Percentiles rank a stretch among this genome's conserved stretches.
Conservation (phyloP, 2,797 vertebrate species). For the Lithobates pipiens region DNA sequence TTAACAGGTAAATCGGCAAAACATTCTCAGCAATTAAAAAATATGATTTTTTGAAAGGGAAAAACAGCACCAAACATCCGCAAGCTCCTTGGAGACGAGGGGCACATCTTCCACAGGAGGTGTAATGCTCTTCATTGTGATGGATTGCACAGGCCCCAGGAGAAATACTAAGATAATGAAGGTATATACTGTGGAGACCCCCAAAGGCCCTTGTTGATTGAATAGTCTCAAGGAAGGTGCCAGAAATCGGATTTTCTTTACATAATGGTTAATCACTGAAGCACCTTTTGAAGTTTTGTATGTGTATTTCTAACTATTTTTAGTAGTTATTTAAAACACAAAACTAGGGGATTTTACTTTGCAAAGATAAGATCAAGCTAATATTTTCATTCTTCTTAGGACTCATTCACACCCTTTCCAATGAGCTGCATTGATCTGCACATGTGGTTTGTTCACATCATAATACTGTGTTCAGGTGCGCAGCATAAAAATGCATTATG, state of each 20-base stretch:
- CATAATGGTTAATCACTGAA: slow-evolving; percentile 68
- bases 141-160: slow-evolving; percentile 74
- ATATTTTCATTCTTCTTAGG: not conserved
- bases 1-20: slow-evolving; percentile 93
- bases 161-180: slow-evolving; percentile 80
- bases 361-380: not conserved
- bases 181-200: slow-evolving; percentile 76
- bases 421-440: too few species aligned
- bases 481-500: too few species aligned
- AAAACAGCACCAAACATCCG: slow-evolving; percentile 84
- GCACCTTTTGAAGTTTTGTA: slow-evolving; percentile 40
- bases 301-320: too few species aligned
- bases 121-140: slow-evolving; percentile 82
- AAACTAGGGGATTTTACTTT: not conserved
- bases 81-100: slow-evolving; percentile 77
- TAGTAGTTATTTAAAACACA: not conserved
- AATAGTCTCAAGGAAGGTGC: slow-evolving; percentile 74
- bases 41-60: slow-evolving; percentile 94
- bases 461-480: too few species aligned
- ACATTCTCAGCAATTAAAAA: slow-evolving; percentile 83
- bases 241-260: slow-evolving; percentile 70
- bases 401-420: too few species aligned
- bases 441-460: too few species aligned
- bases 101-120: slow-evolving; percentile 78
- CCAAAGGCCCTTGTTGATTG: slow-evolving; percentile 75